Percentiles rank a stretch among this genome's conserved stretches.
These are phyloP conservation scores for Phalacrocorax aristotelis DNA, from an alignment of 2,113 vertebrate species.

Conservation along the genomic window DNA sequence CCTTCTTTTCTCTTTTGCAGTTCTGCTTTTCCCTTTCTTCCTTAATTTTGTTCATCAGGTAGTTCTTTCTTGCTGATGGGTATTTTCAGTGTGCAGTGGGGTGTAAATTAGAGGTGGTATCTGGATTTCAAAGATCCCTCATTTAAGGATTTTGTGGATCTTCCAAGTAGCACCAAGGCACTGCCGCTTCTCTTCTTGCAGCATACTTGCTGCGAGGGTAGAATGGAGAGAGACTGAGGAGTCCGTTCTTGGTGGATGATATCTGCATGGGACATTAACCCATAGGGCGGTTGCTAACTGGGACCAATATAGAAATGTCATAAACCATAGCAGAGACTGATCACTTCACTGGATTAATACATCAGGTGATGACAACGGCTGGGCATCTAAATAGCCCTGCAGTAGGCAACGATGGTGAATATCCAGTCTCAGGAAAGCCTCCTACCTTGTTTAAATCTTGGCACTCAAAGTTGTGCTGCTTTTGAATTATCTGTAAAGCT, in stretches of 20 bases:
- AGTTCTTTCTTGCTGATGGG: not conserved
- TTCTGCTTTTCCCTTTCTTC: not conserved
- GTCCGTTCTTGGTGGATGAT: not conserved
- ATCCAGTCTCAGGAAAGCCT: not conserved
- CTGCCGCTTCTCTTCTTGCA: not conserved
- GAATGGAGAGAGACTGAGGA: not conserved
- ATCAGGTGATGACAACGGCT: not conserved
- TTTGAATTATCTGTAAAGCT: not conserved
- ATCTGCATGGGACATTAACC: not conserved
- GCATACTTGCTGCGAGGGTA: accelerated
- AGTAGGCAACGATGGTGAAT: not conserved
- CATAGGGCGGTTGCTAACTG: not conserved
- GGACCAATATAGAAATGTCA: not conserved
- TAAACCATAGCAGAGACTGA: not conserved
- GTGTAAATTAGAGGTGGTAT: not conserved
- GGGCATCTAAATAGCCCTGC: not conserved
- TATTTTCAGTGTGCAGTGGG: not conserved
- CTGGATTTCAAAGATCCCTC: not conserved
- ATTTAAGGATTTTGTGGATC: not conserved
- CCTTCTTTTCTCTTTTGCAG: not conserved
- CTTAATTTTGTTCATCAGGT: not conserved
- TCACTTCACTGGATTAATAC: not conserved
- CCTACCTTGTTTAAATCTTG: not conserved
- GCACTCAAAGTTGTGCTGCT: not conserved
- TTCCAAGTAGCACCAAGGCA: not conserved